A percentile compares a stretch with the other conserved stretches of the same genome.
phyloP scores from a whole-genome alignment of 2,888 invertebrate genomes.

The Chaetoderma sp. region DNA sequence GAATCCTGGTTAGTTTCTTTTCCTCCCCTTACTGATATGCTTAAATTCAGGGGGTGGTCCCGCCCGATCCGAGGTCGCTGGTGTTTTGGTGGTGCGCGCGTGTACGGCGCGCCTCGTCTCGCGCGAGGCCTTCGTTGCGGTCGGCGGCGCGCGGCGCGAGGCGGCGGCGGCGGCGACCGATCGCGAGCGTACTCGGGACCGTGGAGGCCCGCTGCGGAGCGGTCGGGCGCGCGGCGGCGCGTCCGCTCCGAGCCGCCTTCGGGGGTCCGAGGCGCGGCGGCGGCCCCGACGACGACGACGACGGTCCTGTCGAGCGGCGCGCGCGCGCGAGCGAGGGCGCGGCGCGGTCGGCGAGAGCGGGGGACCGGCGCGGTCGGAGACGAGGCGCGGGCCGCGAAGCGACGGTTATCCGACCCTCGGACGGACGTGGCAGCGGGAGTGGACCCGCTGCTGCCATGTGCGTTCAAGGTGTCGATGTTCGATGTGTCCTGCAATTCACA shows the following conservation, averaged over 20 bases:
- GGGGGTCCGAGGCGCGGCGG: too few relatives aligned
- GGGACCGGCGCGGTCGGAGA: too few relatives aligned
- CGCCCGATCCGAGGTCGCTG: constrained; percentile 66
- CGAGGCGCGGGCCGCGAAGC: too few relatives aligned
- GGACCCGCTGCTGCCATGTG: constrained; percentile 74
- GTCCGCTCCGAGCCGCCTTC: not conserved
- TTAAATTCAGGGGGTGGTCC: constrained; percentile 74
- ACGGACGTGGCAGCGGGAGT: constrained; percentile 62
- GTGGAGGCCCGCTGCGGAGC: too few relatives aligned
- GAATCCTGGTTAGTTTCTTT: constrained; percentile 78
- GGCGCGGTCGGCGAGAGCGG: too few relatives aligned
- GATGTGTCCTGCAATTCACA: constrained; percentile 72
- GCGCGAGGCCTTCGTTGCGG: too few relatives aligned
- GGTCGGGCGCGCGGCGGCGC: constrained; percentile 9
- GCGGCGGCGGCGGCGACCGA: too few relatives aligned
- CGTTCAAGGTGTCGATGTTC: constrained; percentile 77
- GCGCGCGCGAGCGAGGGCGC: too few relatives aligned
- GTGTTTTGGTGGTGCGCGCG: not conserved
- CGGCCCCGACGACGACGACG: too few relatives aligned
- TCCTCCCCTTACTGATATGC: constrained; percentile 80
- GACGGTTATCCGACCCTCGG: constrained; percentile 59
- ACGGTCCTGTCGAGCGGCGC: too few relatives aligned
- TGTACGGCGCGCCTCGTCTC: not conserved
- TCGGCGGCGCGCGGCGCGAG: too few relatives aligned
- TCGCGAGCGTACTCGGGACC: too few relatives aligned